Evolutionary conservation across 1,140 invertebrate genomes (phyloP).

Genomic region (Apocrypta bakeri): DNA sequence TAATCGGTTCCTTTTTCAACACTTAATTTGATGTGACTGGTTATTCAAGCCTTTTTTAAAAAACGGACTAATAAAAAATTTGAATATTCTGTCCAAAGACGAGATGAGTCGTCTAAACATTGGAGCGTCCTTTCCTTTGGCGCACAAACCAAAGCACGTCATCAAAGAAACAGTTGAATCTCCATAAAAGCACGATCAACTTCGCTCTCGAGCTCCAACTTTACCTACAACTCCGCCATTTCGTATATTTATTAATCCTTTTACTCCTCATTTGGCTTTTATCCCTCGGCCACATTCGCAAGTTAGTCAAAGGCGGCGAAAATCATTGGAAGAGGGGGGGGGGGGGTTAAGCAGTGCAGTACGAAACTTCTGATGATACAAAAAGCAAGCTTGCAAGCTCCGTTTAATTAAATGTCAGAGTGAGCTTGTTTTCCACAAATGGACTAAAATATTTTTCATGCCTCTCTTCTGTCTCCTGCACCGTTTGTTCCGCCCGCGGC

Average conservation of each 20-base stretch:
- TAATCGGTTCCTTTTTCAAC: too few relatives aligned
- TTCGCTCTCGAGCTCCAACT: background rate
- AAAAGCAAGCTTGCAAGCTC: background rate
- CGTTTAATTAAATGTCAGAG: constrained; percentile 56
- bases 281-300: background rate
- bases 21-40: too few relatives aligned
- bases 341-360: background rate
- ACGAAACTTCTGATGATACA: constrained; percentile 30
- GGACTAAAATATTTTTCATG: constrained; percentile 53
- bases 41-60: too few relatives aligned
- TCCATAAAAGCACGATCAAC: background rate
- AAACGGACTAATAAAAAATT: too few relatives aligned
- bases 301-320: background rate
- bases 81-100: too few relatives aligned
- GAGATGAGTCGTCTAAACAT: too few relatives aligned
- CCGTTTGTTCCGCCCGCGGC: background rate
- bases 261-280: background rate
- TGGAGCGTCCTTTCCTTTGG: too few relatives aligned
- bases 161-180: background rate
- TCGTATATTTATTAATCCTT: constrained; percentile 5
- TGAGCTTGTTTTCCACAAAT: constrained; percentile 35
- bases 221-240: too few relatives aligned
- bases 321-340: background rate
- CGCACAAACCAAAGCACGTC: too few relatives aligned
- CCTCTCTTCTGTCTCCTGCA: background rate